These are phyloP conservation scores for Oreochromis aureus DNA, from an alignment of 2,113 vertebrate genomes.

Conservation along the genomic window DNA sequence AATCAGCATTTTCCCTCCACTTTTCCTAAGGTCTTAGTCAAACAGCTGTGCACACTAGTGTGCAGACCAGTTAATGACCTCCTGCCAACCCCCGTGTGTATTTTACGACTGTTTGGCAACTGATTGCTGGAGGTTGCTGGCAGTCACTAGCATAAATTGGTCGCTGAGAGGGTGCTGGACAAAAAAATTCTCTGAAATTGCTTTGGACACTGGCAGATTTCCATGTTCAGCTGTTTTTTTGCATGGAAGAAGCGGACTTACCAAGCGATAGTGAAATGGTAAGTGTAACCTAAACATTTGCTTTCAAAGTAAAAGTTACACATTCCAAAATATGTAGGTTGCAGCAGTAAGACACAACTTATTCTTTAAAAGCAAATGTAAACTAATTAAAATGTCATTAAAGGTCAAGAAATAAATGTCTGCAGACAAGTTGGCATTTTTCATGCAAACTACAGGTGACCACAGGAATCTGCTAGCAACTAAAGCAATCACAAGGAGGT, in stretches of 20 bases:
- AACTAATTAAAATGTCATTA: not conserved
- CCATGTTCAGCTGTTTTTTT: not conserved
- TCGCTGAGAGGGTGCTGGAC: not conserved
- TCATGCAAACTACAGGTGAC: not conserved
- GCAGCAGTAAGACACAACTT: not conserved
- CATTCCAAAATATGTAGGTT: not conserved
- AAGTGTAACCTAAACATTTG: not conserved
- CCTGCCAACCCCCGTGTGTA: not conserved
- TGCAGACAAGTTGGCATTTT: not conserved
- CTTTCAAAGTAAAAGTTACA: not conserved
- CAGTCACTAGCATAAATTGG: not conserved
- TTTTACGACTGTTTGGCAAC: not conserved
- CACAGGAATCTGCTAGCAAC: not conserved
- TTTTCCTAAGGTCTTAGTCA: not conserved
- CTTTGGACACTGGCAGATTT: not conserved
- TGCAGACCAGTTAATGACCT: not conserved
- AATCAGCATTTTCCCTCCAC: not conserved
- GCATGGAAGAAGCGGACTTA: not conserved
- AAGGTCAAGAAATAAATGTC: not conserved
- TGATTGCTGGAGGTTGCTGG: not conserved
- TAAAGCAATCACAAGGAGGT: not conserved
- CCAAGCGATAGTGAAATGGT: not conserved
- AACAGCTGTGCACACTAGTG: not conserved
- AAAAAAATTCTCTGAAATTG: not conserved
- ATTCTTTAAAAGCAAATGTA: not conserved